phyloP scores from a whole-genome alignment of 2,113 vertebrate species.

The Felis chaus region DNA sequence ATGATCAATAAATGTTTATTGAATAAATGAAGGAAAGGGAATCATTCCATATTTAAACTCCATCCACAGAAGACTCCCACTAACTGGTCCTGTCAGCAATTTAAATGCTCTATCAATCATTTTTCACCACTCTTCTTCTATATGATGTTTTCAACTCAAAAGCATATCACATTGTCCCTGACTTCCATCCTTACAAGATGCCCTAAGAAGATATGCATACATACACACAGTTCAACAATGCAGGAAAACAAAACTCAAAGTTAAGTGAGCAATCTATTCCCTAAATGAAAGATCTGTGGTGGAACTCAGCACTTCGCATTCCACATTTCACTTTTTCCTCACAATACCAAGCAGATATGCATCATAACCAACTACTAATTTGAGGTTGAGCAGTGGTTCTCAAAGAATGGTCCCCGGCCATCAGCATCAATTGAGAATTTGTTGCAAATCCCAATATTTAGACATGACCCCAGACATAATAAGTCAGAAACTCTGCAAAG shows the following conservation, averaged over 20 bases:
- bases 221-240: not conserved
- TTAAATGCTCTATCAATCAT: not conserved
- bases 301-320: not conserved
- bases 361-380: not conserved
- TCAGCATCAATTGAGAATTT: not conserved
- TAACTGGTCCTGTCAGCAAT: not conserved
- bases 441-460: not conserved
- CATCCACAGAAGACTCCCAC: not conserved
- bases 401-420: not conserved
- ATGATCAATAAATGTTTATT: not conserved
- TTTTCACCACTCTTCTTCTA: not conserved
- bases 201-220: not conserved
- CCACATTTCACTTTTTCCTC: not conserved
- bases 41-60: not conserved
- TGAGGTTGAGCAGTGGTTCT: not conserved
- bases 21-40: not conserved
- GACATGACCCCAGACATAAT: not conserved
- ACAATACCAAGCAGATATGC: not conserved
- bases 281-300: not conserved
- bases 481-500: not conserved
- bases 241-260: not conserved
- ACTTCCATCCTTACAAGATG: not conserved
- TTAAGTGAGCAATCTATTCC: not conserved
- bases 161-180: not conserved
- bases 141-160: not conserved